phyloP scores from a whole-genome alignment of 2,113 vertebrate genomes.

The Laterallus jamaicensis region DNA sequence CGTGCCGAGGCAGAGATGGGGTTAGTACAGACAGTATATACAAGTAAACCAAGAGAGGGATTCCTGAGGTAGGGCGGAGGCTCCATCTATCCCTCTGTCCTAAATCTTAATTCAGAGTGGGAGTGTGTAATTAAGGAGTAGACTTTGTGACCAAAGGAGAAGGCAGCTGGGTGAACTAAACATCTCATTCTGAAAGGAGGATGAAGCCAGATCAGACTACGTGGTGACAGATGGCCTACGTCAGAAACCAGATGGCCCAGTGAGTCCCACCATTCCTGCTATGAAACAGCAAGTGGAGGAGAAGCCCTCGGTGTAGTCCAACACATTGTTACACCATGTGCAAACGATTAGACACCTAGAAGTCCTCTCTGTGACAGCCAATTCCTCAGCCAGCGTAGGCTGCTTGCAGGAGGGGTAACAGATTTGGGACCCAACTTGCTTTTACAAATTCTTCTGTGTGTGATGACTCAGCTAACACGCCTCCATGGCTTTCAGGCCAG shows the following conservation, averaged over 20 bases:
- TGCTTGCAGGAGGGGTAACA: neutral
- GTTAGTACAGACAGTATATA: neutral
- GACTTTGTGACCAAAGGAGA: neutral
- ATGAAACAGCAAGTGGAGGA: neutral
- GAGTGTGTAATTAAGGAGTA: neutral
- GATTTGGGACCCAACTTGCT: neutral
- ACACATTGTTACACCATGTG: neutral
- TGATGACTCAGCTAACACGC: neutral
- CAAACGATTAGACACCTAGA: neutral
- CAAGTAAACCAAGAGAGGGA: neutral
- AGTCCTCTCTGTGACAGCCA: neutral
- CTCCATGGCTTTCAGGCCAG: neutral
- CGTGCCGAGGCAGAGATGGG: neutral
- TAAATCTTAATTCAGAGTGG: neutral
- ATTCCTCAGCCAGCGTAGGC: neutral
- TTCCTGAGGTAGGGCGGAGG: neutral
- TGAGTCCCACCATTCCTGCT: neutral
- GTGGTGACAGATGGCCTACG: neutral
- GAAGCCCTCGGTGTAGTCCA: neutral
- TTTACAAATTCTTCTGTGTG: rapidly evolving
- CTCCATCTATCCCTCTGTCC: neutral
- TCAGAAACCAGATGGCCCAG: slow-evolving; percentile 28
- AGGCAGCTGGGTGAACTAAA: slow-evolving; percentile 23
- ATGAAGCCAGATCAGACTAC: neutral
- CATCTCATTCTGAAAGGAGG: neutral